Percentiles rank a stretch among this genome's conserved stretches.
These are phyloP conservation scores for Valencia hispanica DNA, from an alignment of 2,797 vertebrate species.

Conservation along the genomic window DNA sequence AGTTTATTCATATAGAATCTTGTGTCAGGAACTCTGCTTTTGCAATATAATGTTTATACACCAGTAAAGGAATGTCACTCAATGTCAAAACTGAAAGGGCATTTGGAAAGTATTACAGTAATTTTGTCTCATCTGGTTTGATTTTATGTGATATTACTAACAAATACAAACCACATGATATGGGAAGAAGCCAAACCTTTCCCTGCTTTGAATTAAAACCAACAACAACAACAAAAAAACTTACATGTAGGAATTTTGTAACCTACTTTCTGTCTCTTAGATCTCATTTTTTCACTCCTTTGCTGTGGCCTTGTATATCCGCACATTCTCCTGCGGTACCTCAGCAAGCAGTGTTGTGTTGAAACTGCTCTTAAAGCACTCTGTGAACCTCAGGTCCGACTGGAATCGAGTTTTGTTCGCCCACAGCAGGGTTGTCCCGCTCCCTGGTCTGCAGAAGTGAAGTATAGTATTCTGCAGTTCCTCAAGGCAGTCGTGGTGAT, in stretches of 20 bases:
- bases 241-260: neutral
- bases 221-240: neutral
- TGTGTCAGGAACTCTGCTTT: conserved; percentile 42
- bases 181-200: neutral
- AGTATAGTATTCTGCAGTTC: conserved; percentile 87
- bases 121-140: neutral
- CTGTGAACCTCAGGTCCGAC: conserved; percentile 87
- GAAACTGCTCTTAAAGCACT: conserved; percentile 82
- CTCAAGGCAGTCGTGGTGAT: conserved; percentile 85
- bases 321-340: conserved; percentile 82
- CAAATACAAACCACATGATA: neutral
- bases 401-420: conserved; percentile 94
- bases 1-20: conserved; percentile 42
- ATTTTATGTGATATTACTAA: neutral
- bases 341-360: conserved; percentile 85
- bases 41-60: neutral
- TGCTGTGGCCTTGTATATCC: conserved; percentile 86
- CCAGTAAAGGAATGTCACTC: conserved; percentile 34
- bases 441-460: conserved; percentile 84
- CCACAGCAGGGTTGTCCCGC: conserved; percentile 87
- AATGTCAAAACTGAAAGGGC: conserved; percentile 1
- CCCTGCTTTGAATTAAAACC: neutral
- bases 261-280: neutral
- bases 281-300: conserved; percentile 50
- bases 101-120: neutral